Conservation (phyloP, 1,140 invertebrate species). For the Thalassaphorura encarpata region DNA sequence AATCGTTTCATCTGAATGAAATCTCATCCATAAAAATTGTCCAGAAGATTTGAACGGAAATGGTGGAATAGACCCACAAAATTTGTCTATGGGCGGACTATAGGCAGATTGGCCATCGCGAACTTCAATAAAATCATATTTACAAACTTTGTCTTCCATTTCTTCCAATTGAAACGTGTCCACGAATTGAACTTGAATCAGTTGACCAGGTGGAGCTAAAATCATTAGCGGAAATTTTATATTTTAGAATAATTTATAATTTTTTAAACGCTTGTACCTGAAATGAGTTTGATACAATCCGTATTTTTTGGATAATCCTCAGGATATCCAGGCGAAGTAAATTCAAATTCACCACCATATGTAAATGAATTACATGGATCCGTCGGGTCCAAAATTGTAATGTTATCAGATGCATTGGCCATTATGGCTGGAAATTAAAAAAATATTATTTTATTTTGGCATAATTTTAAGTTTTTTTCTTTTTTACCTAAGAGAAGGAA, state of each 20-base stretch:
- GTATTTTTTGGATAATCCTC: constrained; percentile 56
- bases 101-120: constrained; percentile 76
- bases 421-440: too few relatives aligned
- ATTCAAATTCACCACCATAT: constrained; percentile 40
- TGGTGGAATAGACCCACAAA: constrained; percentile 67
- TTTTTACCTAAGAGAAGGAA: too few relatives aligned
- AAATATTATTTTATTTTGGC: too few relatives aligned
- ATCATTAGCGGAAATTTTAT: background rate
- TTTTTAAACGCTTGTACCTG: constrained; percentile 44
- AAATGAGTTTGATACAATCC: constrained; percentile 56
- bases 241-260: background rate
- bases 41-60: constrained; percentile 62
- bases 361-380: constrained; percentile 14
- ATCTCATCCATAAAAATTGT: constrained; percentile 69
- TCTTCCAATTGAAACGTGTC: background rate
- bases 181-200: constrained; percentile 45
- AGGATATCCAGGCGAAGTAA: constrained; percentile 64
- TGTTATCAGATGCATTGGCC: too few relatives aligned
- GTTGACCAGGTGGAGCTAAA: constrained; percentile 58
- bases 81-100: constrained; percentile 54
- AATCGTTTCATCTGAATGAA: constrained; percentile 73
- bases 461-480: too few relatives aligned
- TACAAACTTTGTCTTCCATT: constrained; percentile 53
- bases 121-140: constrained; percentile 73
- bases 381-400: too few relatives aligned